A percentile compares a stretch with the other conserved stretches of the same genome.
These are phyloP conservation scores for Tribolium castaneum DNA, from an alignment of 1,140 invertebrate species.

Conservation along the genomic window DNA sequence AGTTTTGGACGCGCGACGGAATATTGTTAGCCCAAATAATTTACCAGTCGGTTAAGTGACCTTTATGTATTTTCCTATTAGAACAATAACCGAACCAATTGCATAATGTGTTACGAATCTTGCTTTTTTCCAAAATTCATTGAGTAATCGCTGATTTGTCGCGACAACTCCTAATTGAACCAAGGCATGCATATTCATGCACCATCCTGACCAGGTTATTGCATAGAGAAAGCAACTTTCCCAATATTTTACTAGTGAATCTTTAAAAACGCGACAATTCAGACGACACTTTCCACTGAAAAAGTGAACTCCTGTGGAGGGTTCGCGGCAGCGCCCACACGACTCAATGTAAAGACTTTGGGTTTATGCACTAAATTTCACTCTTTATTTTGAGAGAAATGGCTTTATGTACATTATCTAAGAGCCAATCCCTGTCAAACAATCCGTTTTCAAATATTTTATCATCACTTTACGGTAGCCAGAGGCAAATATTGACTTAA, in stretches of 20 bases:
- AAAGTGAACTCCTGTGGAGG: background rate
- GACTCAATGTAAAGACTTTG: conserved; percentile 7
- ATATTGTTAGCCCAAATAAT: conserved; percentile 36
- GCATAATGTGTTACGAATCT: conserved; percentile 28
- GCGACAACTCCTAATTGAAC: background rate
- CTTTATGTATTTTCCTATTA: conserved; percentile 32
- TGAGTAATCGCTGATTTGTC: background rate
- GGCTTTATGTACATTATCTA: conserved; percentile 22
- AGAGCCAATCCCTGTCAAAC: conserved; percentile 18
- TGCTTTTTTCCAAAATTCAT: conserved; percentile 10
- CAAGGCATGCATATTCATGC: conserved; percentile 7
- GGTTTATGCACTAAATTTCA: conserved; percentile 29
- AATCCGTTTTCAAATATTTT: conserved; percentile 33
- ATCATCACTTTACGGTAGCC: background rate
- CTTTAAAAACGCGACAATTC: conserved; percentile 12
- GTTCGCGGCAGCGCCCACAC: background rate
- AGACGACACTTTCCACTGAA: conserved; percentile 16
- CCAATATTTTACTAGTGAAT: conserved; percentile 17
- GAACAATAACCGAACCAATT: conserved; percentile 28
- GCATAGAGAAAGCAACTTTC: conserved; percentile 28
- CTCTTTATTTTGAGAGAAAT: background rate
- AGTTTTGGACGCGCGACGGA: conserved; percentile 25
- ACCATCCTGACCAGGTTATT: conserved; percentile 5
- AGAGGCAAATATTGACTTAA: background rate
- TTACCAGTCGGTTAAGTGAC: conserved; percentile 31